Percentiles rank a stretch among this genome's conserved stretches.
Conservation (phyloP, 2,797 vertebrate genomes). For the Lerista edwardsae region DNA sequence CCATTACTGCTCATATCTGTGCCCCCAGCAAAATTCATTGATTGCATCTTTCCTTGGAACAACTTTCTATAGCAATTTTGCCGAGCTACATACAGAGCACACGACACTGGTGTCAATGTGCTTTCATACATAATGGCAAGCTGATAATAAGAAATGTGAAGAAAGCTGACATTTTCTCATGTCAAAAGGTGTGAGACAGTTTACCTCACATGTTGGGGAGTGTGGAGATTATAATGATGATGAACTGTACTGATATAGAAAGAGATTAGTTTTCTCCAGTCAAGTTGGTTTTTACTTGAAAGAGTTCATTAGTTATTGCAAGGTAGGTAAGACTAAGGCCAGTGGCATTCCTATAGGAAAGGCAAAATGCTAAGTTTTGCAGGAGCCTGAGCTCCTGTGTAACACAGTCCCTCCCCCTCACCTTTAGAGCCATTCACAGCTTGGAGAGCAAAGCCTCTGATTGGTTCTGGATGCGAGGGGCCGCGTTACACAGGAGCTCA, state of each 20-base stretch:
- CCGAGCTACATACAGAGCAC: background rate
- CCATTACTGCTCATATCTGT: background rate
- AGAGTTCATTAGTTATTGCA: background rate
- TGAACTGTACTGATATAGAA: background rate
- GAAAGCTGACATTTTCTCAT: constrained; percentile 18
- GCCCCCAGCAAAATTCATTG: background rate
- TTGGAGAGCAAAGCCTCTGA: too few relatives aligned
- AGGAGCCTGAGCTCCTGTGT: too few relatives aligned
- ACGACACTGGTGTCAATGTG: background rate
- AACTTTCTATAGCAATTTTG: background rate
- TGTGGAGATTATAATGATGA: constrained; percentile 15
- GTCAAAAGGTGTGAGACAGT: constrained; percentile 22
- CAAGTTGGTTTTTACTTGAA: background rate
- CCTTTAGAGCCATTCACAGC: too few relatives aligned
- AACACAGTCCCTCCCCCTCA: too few relatives aligned
- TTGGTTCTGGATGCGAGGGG: too few relatives aligned
- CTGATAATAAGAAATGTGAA: background rate
- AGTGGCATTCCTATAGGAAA: too few relatives aligned
- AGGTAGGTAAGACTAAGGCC: background rate
- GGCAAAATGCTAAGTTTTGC: too few relatives aligned
- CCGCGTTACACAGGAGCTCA: too few relatives aligned
- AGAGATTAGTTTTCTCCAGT: background rate
- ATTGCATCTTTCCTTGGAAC: background rate
- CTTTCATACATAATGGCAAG: background rate
- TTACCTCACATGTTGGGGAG: constrained; percentile 16